A percentile compares a stretch with the other conserved stretches of the same genome.
These are phyloP conservation scores for Ladona fulva DNA, from an alignment of 1,140 invertebrate species.

Conservation along the genomic window DNA sequence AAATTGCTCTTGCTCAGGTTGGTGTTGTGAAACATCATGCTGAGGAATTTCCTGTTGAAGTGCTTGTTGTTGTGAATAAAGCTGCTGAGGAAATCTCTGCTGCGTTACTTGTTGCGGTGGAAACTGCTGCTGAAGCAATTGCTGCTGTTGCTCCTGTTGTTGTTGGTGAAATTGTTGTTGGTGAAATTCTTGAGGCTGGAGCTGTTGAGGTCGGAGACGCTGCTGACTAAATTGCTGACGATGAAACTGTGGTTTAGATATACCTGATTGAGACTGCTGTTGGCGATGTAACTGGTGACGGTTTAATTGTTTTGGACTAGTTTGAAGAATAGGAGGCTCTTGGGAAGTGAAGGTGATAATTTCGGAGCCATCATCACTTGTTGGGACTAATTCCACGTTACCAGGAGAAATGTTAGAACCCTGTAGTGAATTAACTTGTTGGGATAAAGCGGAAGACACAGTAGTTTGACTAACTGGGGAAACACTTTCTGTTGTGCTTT, in stretches of 20 bases:
- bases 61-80: background rate
- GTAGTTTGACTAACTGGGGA: background rate
- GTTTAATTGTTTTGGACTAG: background rate
- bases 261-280: no score
- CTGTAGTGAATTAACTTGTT: slow-evolving; percentile 48
- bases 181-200: background rate
- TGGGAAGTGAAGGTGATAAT: background rate
- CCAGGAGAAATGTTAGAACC: slow-evolving; percentile 34
- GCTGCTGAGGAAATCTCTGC: background rate
- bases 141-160: background rate
- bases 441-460: slow-evolving; percentile 38
- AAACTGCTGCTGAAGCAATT: background rate
- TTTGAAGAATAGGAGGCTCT: background rate
- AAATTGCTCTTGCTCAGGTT: background rate
- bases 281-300: background rate
- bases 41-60: background rate
- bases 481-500: slow-evolving; percentile 27
- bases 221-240: background rate
- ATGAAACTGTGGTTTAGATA: no score
- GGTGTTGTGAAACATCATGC: background rate
- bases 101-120: background rate
- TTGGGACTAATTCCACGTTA: slow-evolving; percentile 13
- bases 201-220: background rate
- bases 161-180: background rate
- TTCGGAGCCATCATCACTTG: background rate